Evolutionary conservation across 2,888 invertebrate genomes (phyloP), one percentile per base, ranked within the genome.

Genomic region (Drosophila leonis): DNA sequence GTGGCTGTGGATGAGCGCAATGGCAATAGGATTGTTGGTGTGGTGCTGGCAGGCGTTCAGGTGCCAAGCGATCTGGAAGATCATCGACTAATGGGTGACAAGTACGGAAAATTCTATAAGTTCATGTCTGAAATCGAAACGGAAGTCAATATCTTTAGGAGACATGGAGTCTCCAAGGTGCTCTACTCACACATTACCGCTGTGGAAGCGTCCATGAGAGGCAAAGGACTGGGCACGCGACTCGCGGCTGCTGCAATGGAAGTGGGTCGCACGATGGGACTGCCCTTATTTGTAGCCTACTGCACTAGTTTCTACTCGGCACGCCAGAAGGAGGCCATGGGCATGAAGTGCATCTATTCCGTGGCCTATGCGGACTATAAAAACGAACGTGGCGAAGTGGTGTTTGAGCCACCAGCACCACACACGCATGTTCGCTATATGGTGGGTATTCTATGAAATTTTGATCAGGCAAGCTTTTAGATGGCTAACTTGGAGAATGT

Each of bases 71-170:
- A 41, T 4, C 18, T 41, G 39, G 39, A 18, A 9, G 4, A 41
- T 10, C 39, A 41, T 41, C n/a, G 39, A 18, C 18, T 41, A 10
- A 41, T 41, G 10, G 39, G 29, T 24, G 9, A 55, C 9, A 20
- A 12, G 29, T 15, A 41, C 29, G 62, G 56, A n/a, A 71, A 7
- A 35, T 80, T 15, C 42, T 68, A 15, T 12, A 57, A 68, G 13
- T 72, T 89, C 5, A 54, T 84, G 15, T 76, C 78, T 0, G 29
- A 54, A 24, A 46, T 87, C 4, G 86, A 84, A 48, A 57, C 57
- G n/a, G 73, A 77, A 76, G 80, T 83, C 1, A 79, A 90, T 48
- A 56, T 90, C 1, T 88, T 60, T 59, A 42, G 78, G 49, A 42
- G 24, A 6, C 15, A 56, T 0, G 69, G 39, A 41, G 18, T 41